phyloP scores from a whole-genome alignment of 2,888 invertebrate species.

The Siphlonurus alternatus region DNA sequence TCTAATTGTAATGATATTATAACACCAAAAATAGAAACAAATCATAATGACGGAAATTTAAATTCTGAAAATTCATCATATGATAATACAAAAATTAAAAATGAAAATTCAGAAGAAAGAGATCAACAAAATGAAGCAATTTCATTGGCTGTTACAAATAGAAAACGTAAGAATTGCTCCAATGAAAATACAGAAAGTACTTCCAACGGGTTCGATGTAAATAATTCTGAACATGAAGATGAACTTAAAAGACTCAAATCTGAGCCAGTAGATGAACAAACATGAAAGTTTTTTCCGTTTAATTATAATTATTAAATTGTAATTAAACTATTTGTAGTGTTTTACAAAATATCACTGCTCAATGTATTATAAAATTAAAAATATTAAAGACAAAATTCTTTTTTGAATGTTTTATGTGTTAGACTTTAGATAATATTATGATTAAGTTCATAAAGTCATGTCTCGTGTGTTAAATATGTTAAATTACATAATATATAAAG shows the following conservation, averaged over 20 bases:
- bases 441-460: too few species aligned
- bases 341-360: too few species aligned
- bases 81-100: background rate
- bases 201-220: background rate
- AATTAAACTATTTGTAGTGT: too few species aligned
- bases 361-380: too few species aligned
- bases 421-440: too few species aligned
- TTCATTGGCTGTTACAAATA: background rate
- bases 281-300: too few species aligned
- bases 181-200: background rate
- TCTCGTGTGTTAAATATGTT: too few species aligned
- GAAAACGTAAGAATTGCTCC: background rate
- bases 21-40: background rate
- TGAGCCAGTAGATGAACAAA: background rate
- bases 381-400: too few species aligned
- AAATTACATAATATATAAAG: too few species aligned
- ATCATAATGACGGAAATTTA: background rate
- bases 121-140: background rate
- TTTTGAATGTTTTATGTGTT: too few species aligned
- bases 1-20: background rate
- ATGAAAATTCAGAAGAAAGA: background rate
- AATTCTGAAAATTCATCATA: background rate
- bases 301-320: too few species aligned
- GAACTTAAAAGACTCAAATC: background rate
- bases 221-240: background rate